Percentiles rank a stretch among this genome's conserved stretches.
These are phyloP conservation scores for Palythoa grandiflora DNA, from an alignment of 92 coral and sea anemone species.

Conservation along the genomic window DNA sequence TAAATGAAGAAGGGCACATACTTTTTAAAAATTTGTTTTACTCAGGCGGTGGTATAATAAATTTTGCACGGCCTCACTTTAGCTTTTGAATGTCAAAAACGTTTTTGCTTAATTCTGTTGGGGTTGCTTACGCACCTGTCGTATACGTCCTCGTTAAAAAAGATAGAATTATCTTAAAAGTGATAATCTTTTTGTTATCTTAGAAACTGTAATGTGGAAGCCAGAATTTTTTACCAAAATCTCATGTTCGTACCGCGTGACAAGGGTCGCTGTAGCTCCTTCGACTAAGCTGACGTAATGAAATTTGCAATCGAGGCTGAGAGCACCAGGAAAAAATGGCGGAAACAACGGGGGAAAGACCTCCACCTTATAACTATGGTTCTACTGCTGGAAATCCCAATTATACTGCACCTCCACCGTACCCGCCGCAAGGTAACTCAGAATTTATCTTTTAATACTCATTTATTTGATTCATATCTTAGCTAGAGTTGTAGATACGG, in stretches of 20 bases:
- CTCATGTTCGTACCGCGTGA: not conserved
- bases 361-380: constrained; percentile 5
- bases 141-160: too few species aligned
- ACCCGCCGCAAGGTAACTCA: constrained; percentile 57
- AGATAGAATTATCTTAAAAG: too few species aligned
- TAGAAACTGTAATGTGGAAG: too few species aligned
- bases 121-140: too few species aligned
- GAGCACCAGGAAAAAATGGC: not conserved
- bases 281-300: not conserved
- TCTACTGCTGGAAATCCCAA: not conserved
- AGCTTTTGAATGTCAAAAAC: too few species aligned
- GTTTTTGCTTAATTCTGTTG: too few species aligned
- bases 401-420: constrained; percentile 63
- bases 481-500: not conserved
- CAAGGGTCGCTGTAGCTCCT: not conserved
- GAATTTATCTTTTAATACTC: not conserved
- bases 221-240: too few species aligned
- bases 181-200: too few species aligned
- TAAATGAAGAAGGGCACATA: too few species aligned
- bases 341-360: not conserved
- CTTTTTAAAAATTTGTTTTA: too few species aligned
- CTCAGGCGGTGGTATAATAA: too few species aligned
- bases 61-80: too few species aligned
- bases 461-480: not conserved
- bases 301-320: not conserved